These are phyloP conservation scores for Eumacrocentrus americanus DNA, from an alignment of 2,888 invertebrate genomes.

Conservation along the genomic window DNA sequence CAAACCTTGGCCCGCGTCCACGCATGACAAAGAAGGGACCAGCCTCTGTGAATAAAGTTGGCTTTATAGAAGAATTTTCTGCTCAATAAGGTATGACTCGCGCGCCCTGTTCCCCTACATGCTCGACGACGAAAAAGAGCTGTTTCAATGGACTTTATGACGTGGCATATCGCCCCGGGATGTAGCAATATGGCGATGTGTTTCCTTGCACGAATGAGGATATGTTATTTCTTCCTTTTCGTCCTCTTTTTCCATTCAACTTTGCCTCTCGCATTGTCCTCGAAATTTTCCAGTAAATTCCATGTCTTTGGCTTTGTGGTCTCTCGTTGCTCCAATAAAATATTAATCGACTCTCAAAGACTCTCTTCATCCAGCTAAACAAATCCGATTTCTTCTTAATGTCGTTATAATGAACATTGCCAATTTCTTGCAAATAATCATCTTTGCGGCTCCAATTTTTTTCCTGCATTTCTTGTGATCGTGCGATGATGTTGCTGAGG, in stretches of 20 bases:
- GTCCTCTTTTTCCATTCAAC: constrained; percentile 17
- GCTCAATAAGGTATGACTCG: constrained; percentile 58
- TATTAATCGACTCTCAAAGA: too few species aligned
- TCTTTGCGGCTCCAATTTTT: too few species aligned
- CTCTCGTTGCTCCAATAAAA: neutral
- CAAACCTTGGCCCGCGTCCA: constrained; percentile 34
- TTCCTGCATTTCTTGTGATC: too few species aligned
- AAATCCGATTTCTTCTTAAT: too few species aligned
- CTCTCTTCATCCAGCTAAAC: too few species aligned
- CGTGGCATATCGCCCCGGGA: constrained; percentile 39
- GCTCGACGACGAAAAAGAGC: constrained; percentile 32
- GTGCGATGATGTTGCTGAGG: too few species aligned
- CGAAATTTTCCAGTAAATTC: constrained; percentile 8
- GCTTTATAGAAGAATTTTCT: constrained; percentile 60
- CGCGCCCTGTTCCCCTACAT: constrained; percentile 28
- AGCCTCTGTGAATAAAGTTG: constrained; percentile 43
- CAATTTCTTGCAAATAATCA: too few species aligned
- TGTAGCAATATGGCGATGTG: constrained; percentile 24
- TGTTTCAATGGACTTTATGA: constrained; percentile 51
- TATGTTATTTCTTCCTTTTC: constrained; percentile 25
- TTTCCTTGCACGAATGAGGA: constrained; percentile 28
- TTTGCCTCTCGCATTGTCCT: constrained; percentile 4
- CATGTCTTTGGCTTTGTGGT: constrained; percentile 1
- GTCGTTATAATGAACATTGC: too few species aligned
- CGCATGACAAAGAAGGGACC: constrained; percentile 23